Evolutionary conservation across 2,113 vertebrate species (phyloP).

Genomic region (Grammomys dolichurus): DNA sequence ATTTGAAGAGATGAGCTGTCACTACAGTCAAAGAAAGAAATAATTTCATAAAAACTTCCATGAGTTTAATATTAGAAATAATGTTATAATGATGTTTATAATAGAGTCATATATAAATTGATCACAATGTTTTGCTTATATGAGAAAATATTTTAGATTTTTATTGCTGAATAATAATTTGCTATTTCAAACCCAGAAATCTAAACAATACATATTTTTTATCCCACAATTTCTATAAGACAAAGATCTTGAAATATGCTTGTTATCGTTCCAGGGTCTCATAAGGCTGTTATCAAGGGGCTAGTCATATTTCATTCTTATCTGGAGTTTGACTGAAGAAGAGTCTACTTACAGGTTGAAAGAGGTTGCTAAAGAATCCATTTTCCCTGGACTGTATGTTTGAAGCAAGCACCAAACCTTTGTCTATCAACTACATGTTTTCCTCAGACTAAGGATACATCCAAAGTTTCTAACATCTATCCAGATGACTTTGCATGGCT

Average conservation of each 20-base stretch:
- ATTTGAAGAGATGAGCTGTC: slow-evolving; percentile 2
- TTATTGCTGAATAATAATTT: background rate
- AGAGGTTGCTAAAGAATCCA: background rate
- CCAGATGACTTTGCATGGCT: background rate
- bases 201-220: background rate
- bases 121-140: slow-evolving; percentile 12
- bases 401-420: background rate
- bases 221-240: background rate
- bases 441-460: background rate
- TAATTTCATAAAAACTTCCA: slow-evolving; percentile 2
- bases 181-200: background rate
- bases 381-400: background rate
- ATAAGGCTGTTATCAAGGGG: background rate
- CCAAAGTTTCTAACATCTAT: background rate
- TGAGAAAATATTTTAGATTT: slow-evolving; percentile 1
- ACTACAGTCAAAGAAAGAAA: background rate
- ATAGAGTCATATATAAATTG: background rate
- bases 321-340: background rate
- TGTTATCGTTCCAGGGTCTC: background rate
- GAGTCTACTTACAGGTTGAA: background rate
- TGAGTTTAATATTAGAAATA: background rate
- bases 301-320: background rate
- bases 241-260: background rate
- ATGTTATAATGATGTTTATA: background rate
- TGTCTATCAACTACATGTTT: background rate